Evolutionary conservation across 2,113 vertebrate genomes (phyloP), one percentile per base, ranked within the genome.

Genomic region (Ornithorhynchus anatinus): DNA sequence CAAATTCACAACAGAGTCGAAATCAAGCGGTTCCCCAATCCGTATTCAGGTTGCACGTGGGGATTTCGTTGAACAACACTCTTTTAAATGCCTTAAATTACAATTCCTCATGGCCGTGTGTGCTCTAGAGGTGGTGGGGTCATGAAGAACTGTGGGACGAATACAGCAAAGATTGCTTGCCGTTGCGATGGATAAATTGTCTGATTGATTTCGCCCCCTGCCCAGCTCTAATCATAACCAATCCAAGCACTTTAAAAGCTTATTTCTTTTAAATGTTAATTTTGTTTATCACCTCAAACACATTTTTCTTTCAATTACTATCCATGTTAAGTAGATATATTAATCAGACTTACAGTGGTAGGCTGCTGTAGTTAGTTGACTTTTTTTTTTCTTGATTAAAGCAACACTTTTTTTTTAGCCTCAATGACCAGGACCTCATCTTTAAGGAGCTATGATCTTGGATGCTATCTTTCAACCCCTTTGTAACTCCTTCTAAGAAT

Each of bases 251-350:
- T 75, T 74, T 36, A 0, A 0, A 64, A 53, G n/a, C 31, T 5
- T 57, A 43, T 51, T 84, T 39, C 73, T 23, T 73, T 51, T 63
- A 77, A 75, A 68, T 75, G 64, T 66, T 83, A 60, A 67, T 78
- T 75, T 72, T 79, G 43, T 82, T 82, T 72, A 79, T 66, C 33
- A 56, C 25, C 27, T 19, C 23, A 48, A 20, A 51, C 13, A 51
- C n/a, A 27, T 2, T 5, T 54, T 56, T 47, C 31, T 48, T 70
- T 67, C 70, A 71, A 78, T 80, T 37, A 52, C 51, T 50, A 68
- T 45, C 10, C 52, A 39, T 72, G 15, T 58, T 52, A 51, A 64
- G 71, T 40, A 73, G 56, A 20, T 73, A 40, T 29, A 36, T 81
- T 77, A 62, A 68, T 66, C 39, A 70, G 25, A 44, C 17, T 51